These are phyloP conservation scores for Sycophaga agraensis DNA, from an alignment of 1,140 invertebrate species.

Conservation along the genomic window DNA sequence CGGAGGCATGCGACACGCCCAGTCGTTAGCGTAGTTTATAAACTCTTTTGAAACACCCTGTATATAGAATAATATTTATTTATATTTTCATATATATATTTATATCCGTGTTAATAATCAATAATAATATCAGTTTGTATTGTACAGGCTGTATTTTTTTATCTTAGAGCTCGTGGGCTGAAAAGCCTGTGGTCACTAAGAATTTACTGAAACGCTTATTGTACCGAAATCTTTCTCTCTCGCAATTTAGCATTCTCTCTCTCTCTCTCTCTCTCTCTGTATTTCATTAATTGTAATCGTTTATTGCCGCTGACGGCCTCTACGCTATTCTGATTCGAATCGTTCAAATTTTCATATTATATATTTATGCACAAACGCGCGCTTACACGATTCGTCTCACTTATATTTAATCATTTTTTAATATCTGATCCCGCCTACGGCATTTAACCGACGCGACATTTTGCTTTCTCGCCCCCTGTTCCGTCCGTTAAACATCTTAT, in stretches of 20 bases:
- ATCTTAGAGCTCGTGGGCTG: conserved; percentile 24
- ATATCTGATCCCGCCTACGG: not conserved
- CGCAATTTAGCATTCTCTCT: conserved; percentile 20
- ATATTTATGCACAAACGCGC: conserved; percentile 5
- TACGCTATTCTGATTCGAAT: not conserved
- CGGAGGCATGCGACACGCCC: conserved; percentile 18
- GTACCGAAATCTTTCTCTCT: conserved; percentile 37
- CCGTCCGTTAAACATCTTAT: conserved; percentile 7
- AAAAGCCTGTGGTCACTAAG: conserved; percentile 42
- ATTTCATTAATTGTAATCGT: not conserved
- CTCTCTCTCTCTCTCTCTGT: not conserved
- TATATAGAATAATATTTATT: conserved; percentile 50
- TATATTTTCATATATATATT: conserved; percentile 39
- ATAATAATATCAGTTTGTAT: conserved; percentile 57
- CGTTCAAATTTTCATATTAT: not conserved
- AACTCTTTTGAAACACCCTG: conserved; percentile 55
- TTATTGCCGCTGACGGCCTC: not conserved
- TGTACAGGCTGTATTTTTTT: conserved; percentile 48
- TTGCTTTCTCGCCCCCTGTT: not conserved
- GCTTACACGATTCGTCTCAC: not conserved
- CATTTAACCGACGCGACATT: not conserved
- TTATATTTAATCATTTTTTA: conserved; percentile 8
- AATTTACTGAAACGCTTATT: conserved; percentile 41
- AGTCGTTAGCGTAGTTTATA: conserved; percentile 41
- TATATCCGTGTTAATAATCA: conserved; percentile 50